Evolutionary conservation across 2,113 vertebrate species (phyloP).

Genomic region (Picathartes gymnocephalus): DNA sequence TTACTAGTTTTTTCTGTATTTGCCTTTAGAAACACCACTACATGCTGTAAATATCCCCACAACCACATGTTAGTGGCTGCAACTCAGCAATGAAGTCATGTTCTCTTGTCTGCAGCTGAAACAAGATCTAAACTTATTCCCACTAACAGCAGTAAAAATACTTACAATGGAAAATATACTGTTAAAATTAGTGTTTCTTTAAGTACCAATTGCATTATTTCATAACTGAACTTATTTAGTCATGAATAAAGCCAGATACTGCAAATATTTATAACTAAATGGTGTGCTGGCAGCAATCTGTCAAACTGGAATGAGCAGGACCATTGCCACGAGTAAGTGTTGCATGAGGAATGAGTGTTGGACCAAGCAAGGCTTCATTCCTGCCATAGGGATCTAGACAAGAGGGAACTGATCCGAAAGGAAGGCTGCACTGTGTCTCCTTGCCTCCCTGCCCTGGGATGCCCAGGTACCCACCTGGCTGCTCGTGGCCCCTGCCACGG

Average conservation of each 20-base stretch:
- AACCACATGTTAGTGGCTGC: not conserved
- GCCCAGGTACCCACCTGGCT: not conserved
- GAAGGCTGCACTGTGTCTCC: not conserved
- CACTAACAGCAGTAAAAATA: not conserved
- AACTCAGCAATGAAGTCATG: not conserved
- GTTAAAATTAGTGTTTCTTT: not conserved
- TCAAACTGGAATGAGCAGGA: not conserved
- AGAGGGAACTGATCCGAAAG: not conserved
- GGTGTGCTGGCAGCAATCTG: not conserved
- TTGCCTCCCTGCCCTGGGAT: not conserved
- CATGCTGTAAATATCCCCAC: not conserved
- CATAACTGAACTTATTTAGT: not conserved
- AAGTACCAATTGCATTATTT: not conserved
- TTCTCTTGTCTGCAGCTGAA: conserved; percentile 10
- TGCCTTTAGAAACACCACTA: not conserved
- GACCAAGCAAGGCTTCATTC: not conserved
- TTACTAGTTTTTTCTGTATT: not conserved
- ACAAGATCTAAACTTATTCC: conserved; percentile 12
- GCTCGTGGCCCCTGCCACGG: not conserved
- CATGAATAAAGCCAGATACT: not conserved
- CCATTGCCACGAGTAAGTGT: not conserved
- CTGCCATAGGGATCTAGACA: not conserved
- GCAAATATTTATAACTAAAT: conserved; percentile 15
- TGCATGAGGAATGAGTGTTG: not conserved
- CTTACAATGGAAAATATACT: not conserved